A percentile compares a stretch with the other conserved stretches of the same genome.
Evolutionary conservation across 2,797 vertebrate genomes (phyloP).

Genomic region (Mus caroli): DNA sequence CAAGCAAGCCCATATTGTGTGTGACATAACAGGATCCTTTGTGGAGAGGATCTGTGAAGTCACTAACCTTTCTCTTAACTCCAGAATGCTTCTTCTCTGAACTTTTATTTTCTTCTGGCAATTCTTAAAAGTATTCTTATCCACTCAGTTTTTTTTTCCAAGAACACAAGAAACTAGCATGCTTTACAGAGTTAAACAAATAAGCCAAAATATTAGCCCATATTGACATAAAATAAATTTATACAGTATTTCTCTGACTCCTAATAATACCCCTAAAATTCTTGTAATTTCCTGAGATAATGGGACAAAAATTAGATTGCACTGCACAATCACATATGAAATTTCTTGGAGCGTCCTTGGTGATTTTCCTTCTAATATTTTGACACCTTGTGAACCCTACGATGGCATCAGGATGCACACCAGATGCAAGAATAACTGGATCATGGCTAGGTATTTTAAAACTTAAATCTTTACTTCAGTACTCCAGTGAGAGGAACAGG

Average conservation of each 20-base stretch:
- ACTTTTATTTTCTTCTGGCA: background rate
- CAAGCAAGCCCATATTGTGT: background rate
- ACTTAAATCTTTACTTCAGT: background rate
- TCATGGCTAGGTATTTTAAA: background rate
- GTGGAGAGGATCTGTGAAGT: background rate
- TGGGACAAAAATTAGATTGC: background rate
- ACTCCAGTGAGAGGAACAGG: background rate
- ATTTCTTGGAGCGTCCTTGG: background rate
- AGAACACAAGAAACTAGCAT: background rate
- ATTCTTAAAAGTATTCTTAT: background rate
- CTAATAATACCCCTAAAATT: background rate
- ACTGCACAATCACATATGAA: background rate
- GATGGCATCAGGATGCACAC: background rate
- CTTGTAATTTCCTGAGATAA: background rate
- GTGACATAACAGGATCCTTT: background rate
- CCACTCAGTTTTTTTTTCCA: background rate
- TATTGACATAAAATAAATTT: background rate
- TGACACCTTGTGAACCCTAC: background rate
- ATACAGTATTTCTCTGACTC: background rate
- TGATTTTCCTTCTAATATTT: background rate
- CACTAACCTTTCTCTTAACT: background rate
- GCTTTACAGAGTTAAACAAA: background rate
- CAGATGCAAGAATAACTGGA: background rate
- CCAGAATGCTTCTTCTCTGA: background rate
- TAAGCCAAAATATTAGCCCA: background rate